phyloP scores from a whole-genome alignment of 2,113 vertebrate species.

The Philantomba maxwellii region DNA sequence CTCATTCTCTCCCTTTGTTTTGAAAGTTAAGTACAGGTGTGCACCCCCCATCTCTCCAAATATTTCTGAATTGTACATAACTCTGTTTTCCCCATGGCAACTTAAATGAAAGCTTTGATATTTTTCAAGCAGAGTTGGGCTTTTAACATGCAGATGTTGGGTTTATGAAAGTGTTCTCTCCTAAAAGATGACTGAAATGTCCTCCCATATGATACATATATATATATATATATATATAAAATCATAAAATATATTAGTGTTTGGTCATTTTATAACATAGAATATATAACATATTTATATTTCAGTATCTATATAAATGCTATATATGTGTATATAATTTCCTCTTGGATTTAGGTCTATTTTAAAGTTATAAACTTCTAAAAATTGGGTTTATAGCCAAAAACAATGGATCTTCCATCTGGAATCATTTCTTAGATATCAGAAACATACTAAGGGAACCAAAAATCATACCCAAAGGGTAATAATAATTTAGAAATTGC shows the following conservation, averaged over 20 bases:
- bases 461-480: background rate
- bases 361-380: background rate
- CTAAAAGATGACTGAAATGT: conserved; percentile 14
- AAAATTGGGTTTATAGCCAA: background rate
- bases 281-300: background rate
- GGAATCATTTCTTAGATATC: background rate
- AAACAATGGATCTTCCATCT: background rate
- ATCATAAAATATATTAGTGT: background rate
- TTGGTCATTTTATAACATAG: background rate
- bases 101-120: background rate
- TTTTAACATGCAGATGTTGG: conserved; percentile 13
- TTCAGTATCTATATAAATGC: background rate
- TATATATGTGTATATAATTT: background rate
- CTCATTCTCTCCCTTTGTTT: conserved; percentile 2
- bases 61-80: conserved; percentile 9
- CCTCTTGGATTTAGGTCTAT: background rate
- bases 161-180: background rate
- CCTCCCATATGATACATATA: background rate
- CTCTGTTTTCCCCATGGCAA: conserved; percentile 1
- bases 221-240: background rate
- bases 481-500: conserved; percentile 8
- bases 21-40: conserved; percentile 35
- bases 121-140: background rate
- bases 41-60: background rate
- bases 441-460: background rate